phyloP scores from a whole-genome alignment of 2,113 vertebrate species.

The Atrichornis clamosus region DNA sequence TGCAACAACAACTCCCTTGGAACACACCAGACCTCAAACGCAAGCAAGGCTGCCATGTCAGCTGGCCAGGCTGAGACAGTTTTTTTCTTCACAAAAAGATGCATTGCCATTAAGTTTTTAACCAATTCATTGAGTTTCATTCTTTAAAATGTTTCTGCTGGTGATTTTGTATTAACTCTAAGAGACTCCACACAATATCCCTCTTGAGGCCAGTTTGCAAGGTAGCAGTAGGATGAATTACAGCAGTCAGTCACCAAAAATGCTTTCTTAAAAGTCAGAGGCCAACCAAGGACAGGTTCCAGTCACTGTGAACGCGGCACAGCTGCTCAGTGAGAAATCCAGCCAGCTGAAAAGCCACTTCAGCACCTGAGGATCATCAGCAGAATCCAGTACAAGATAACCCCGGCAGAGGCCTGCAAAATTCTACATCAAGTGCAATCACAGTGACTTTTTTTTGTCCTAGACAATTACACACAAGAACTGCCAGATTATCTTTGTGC shows the following conservation, averaged over 20 bases:
- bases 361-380: neutral
- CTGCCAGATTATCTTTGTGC: neutral
- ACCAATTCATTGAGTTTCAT: neutral
- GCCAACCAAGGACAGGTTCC: neutral
- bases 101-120: neutral
- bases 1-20: fast-evolving
- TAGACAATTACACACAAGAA: neutral
- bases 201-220: neutral
- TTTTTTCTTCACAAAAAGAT: neutral
- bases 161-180: neutral
- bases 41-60: neutral
- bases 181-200: neutral
- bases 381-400: neutral
- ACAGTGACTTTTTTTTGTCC: neutral
- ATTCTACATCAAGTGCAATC: neutral
- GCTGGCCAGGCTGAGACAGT: neutral
- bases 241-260: neutral
- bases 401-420: neutral
- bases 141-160: neutral
- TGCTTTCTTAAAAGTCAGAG: neutral
- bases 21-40: neutral
- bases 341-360: neutral
- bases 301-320: fast-evolving
- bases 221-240: neutral
- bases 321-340: neutral